Conservation (phyloP, 2,888 invertebrate species). For the Drosophila siamana region DNA sequence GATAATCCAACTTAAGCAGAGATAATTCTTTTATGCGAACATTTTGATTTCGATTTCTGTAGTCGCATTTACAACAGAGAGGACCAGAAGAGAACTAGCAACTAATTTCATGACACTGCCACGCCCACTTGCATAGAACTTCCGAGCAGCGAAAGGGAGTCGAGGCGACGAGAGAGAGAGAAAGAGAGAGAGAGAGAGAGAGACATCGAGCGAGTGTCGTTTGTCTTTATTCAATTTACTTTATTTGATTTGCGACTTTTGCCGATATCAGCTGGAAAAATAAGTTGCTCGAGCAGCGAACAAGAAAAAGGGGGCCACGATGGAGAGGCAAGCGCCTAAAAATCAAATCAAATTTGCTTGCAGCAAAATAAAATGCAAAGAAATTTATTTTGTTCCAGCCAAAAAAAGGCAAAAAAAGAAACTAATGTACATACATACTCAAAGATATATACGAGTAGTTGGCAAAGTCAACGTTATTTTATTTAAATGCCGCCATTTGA, state of each 20-base stretch:
- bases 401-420: conserved; percentile 27
- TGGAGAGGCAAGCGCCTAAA: conserved; percentile 42
- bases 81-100: conserved; percentile 53
- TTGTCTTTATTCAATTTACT: conserved; percentile 79
- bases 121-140: conserved; percentile 52
- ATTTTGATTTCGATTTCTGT: conserved; percentile 76
- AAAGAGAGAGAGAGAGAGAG: background rate
- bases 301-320: background rate
- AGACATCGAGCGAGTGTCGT: conserved; percentile 57
- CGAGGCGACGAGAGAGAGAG: background rate
- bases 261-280: conserved; percentile 65
- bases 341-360: conserved; percentile 71
- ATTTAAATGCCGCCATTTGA: conserved; percentile 53
- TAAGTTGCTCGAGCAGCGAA: conserved; percentile 22
- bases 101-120: conserved; percentile 69
- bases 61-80: conserved; percentile 54
- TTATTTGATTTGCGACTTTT: conserved; percentile 80
- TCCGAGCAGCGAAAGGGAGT: conserved; percentile 5
- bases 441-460: conserved; percentile 18
- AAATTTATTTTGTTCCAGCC: conserved; percentile 57
- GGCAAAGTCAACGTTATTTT: conserved; percentile 41
- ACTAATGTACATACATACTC: conserved; percentile 4
- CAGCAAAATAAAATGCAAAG: conserved; percentile 64
- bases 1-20: conserved; percentile 80
- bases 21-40: conserved; percentile 80